Evolutionary conservation across 1,140 invertebrate species (phyloP).

Genomic region (Hypothenemus hampei): DNA sequence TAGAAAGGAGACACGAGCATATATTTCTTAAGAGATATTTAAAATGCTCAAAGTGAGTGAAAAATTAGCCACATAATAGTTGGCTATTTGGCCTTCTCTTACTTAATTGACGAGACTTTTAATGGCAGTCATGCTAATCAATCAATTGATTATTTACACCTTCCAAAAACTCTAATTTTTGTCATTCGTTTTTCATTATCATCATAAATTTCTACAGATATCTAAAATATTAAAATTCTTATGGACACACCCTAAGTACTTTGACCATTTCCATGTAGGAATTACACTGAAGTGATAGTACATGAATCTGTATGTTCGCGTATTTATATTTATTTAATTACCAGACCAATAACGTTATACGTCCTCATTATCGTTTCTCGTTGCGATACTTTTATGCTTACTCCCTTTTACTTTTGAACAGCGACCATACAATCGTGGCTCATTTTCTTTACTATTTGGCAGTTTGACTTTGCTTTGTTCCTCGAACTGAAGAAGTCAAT

Average conservation of each 20-base stretch:
- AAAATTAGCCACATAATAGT: too few relatives aligned
- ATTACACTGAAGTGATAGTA: slow-evolving; percentile 4
- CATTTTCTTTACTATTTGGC: neutral
- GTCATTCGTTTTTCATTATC: too few relatives aligned
- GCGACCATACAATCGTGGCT: neutral
- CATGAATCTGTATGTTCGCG: neutral
- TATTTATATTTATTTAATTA: slow-evolving; percentile 6
- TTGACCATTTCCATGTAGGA: neutral
- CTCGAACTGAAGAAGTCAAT: neutral
- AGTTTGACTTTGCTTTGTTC: neutral
- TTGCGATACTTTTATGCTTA: neutral
- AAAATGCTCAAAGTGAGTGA: too few relatives aligned
- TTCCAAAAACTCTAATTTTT: too few relatives aligned
- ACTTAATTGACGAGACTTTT: too few relatives aligned
- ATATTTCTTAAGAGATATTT: too few relatives aligned
- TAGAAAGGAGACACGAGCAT: too few relatives aligned
- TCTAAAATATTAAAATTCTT: neutral
- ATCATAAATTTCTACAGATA: too few relatives aligned
- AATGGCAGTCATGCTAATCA: too few relatives aligned
- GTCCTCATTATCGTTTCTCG: slow-evolving; percentile 4
- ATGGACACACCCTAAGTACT: neutral
- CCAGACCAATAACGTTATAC: slow-evolving; percentile 2
- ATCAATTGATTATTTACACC: too few relatives aligned
- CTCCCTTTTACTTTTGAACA: neutral
- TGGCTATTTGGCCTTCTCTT: too few relatives aligned